Conservation (phyloP, 2,113 vertebrate species). For the Corvus moneduloides region DNA sequence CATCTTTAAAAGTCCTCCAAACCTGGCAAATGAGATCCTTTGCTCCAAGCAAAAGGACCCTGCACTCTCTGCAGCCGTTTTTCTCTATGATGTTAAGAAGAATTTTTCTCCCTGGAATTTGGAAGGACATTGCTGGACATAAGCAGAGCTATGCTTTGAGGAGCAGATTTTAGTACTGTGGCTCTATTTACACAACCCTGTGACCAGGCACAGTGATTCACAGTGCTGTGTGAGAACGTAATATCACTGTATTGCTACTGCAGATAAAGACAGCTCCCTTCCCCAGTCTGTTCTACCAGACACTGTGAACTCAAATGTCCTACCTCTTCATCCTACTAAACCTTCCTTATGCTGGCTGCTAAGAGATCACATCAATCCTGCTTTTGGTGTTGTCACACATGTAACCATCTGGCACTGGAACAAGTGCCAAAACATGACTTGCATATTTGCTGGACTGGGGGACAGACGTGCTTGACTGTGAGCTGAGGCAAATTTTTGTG, state of each 20-base stretch:
- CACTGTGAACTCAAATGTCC: not conserved
- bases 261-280: not conserved
- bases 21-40: not conserved
- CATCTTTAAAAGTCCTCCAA: not conserved
- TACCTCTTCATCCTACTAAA: not conserved
- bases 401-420: not conserved
- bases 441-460: not conserved
- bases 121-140: not conserved
- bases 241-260: not conserved
- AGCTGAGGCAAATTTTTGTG: not conserved
- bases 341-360: not conserved
- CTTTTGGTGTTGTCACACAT: not conserved
- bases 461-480: not conserved
- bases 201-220: not conserved
- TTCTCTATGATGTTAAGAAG: not conserved
- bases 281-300: not conserved
- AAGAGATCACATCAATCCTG: not conserved
- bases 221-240: not conserved
- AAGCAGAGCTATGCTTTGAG: not conserved
- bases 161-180: not conserved
- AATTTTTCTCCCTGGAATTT: not conserved
- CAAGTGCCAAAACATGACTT: conserved; percentile 21
- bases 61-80: fast-evolving
- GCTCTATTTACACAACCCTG: not conserved
- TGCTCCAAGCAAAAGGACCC: not conserved